A percentile compares a stretch with the other conserved stretches of the same genome.
These are phyloP conservation scores for Chlorocebus sabaeus DNA, from an alignment of 2,113 vertebrate species.

Conservation along the genomic window DNA sequence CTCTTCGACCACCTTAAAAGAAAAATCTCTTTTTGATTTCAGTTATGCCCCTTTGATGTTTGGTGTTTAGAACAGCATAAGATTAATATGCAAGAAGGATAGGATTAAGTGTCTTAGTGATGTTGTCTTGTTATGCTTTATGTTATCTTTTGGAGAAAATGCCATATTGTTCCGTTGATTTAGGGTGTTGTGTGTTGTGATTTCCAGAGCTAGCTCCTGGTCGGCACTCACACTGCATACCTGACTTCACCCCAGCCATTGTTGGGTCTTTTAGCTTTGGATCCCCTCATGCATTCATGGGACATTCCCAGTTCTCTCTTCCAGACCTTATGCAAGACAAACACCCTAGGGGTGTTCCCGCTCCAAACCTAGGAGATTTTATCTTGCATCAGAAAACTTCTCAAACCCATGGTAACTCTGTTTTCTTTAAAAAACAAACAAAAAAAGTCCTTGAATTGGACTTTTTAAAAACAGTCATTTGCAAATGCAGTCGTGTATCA, in stretches of 20 bases:
- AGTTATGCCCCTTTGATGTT: background rate
- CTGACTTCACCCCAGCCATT: accelerated
- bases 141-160: background rate
- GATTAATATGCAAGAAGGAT: background rate
- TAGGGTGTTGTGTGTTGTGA: background rate
- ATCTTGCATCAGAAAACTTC: background rate
- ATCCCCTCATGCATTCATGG: accelerated
- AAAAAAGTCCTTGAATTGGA: background rate
- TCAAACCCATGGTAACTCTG: background rate
- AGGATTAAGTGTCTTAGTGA: background rate
- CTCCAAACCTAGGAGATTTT: background rate
- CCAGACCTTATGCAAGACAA: background rate
- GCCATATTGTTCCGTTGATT: background rate
- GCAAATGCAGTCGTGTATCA: background rate
- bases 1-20: background rate
- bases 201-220: background rate
- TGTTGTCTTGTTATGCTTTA: background rate
- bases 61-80: background rate
- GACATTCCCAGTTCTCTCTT: background rate
- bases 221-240: background rate
- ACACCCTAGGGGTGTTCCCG: background rate
- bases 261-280: background rate
- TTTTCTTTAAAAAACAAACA: background rate
- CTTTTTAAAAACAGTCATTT: background rate
- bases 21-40: background rate